Percentiles rank a stretch among this genome's conserved stretches.
These are phyloP conservation scores for Fregetta grallaria DNA, from an alignment of 2,113 vertebrate species.

Conservation along the genomic window DNA sequence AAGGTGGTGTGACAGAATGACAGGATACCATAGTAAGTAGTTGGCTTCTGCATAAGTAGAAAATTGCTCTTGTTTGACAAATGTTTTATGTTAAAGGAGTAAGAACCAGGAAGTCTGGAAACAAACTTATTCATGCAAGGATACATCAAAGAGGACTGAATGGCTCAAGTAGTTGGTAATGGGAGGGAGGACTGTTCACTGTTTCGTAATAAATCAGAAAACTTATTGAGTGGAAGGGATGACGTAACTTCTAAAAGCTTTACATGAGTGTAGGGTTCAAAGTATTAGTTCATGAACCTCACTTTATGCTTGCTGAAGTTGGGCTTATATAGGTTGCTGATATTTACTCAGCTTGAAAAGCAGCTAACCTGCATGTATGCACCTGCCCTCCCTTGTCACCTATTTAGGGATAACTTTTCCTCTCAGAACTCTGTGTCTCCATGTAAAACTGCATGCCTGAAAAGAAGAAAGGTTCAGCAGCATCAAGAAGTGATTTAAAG, in stretches of 20 bases:
- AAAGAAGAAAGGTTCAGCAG: not conserved
- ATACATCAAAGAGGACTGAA: not conserved
- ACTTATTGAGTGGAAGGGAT: not conserved
- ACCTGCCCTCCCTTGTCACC: not conserved
- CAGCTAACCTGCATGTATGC: not conserved
- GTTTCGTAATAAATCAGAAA: not conserved
- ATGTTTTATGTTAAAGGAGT: constrained; percentile 28
- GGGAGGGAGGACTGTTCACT: not conserved
- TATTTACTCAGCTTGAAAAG: not conserved
- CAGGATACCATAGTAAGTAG: constrained; percentile 42
- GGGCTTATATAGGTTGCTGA: not conserved
- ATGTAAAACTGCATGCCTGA: not conserved
- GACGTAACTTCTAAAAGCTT: not conserved
- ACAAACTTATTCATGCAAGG: constrained; percentile 8
- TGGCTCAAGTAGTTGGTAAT: not conserved
- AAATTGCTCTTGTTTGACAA: constrained; percentile 60
- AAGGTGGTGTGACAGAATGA: constrained; percentile 46
- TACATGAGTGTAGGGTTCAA: not conserved
- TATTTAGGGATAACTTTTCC: not conserved
- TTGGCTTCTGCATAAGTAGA: not conserved
- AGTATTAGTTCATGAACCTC: not conserved
- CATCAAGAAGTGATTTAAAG: too few relatives aligned
- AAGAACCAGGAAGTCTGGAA: not conserved
- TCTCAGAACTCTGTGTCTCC: not conserved
- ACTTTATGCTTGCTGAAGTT: not conserved